phyloP scores from a whole-genome alignment of 2,797 vertebrate species.

The Alosa sapidissima region DNA sequence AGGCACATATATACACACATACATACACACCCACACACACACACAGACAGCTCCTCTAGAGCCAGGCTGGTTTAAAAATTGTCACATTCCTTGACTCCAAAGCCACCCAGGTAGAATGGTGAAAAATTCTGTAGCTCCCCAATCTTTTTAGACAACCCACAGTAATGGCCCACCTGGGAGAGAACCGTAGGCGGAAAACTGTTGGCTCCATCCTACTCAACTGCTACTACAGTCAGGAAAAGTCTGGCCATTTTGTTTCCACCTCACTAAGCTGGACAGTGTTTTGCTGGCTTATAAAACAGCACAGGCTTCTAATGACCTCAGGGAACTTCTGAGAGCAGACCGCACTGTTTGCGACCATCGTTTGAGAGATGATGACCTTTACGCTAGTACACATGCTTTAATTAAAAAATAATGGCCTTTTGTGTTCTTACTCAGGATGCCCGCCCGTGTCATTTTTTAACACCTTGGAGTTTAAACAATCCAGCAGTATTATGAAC shows the following conservation, averaged over 20 bases:
- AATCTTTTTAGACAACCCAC: background rate
- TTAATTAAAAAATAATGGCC: background rate
- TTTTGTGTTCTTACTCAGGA: background rate
- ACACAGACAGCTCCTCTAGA: background rate
- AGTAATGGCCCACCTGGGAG: background rate
- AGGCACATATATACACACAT: background rate
- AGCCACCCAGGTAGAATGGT: background rate
- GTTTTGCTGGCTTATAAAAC: background rate
- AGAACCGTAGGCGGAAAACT: background rate
- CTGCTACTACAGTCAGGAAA: background rate
- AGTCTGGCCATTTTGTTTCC: background rate
- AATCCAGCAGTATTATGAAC: background rate
- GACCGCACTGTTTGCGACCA: background rate
- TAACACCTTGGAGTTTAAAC: background rate
- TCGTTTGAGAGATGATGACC: background rate
- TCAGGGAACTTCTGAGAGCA: background rate
- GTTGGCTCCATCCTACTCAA: background rate
- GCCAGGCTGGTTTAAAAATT: background rate
- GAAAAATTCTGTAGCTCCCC: background rate
- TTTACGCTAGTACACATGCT: background rate
- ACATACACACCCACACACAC: background rate
- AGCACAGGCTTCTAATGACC: background rate
- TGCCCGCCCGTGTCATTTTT: background rate
- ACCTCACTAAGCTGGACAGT: background rate
- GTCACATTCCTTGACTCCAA: background rate